Base-by-base conservation (phyloP, 2,113 vertebrate species). In the Rhabdomys dilectus region DNA sequence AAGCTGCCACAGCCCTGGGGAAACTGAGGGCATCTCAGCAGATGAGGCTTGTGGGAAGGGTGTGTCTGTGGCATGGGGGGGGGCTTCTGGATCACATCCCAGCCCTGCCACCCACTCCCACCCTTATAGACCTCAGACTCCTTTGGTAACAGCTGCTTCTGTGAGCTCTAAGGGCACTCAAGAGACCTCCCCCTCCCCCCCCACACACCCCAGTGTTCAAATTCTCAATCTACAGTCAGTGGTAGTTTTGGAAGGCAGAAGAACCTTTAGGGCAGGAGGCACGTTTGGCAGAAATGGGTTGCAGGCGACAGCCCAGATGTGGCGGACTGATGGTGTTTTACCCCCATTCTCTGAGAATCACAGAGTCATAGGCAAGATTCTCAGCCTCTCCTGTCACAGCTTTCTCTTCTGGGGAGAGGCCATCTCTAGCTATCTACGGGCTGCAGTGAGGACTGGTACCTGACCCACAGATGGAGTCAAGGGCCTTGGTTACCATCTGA, bases 251-350 rank as follows among this genome's bases (percentile, higher is more conserved):
- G 16, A 48, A 51, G 45, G 29, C 29, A 51, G 70, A 6, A 51
- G 76, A 78, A 19, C 6, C 76, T 78, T 78, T 34, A 31, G 76
- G 29, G 76, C 76, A 34, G 76, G 16, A 34, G 45, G 15, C 45
- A 34, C 34, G 26, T 77, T 77, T 77, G 75, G 45, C 26, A 48
- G 42, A 22, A 2, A 17, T 53, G 4, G 3, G 12, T 39, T 81
- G 4, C 34, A 8, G 66, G 3, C 5, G 16, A 17, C 60, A 76
- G n/a, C 36, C 66, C 51, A 12, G 80, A 45, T 0, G 36, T 45
- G 64, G 5, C 1, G 0, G 12, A 53, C 15, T 0, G 0, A 21
- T 24, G 16, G 53, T 0, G 0, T 21, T 70, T 70, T 17, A 26
- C 15, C 19, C 21, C 76, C 60, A 17, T 36, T 15, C 84, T 26